Evolutionary conservation across 2,888 invertebrate species (phyloP), one percentile per base, ranked within the genome.

Genomic region (Xylota sylvarum): DNA sequence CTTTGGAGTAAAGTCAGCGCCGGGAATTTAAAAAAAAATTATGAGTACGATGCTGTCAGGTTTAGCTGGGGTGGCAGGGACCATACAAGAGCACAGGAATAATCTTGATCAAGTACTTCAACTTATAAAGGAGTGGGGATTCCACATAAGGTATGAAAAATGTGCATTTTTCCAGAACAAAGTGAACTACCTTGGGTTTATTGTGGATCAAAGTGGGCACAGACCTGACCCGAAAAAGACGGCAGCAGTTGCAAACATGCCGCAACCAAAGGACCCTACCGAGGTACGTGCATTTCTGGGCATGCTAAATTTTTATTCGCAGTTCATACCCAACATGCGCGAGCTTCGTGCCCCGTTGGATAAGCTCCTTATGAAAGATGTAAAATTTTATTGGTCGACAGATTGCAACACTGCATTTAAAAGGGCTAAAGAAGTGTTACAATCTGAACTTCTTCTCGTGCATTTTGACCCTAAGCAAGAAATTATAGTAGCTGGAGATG

Each of bases 1-100:
- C 17, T 86, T 84, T 17, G 87, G 88, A 32, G 76, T 88, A 35
- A 89, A 89, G 85, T 80, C 82, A 1, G 84, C 88, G 35, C 88
- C 88, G 19, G 88, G 77, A 4, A 84, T 69, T 4, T 88, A 88
- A 56, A 85, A 88, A 73, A 82, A 88, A 40, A 83, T 87, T 3
- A 87, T 88, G 81, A 81, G 87, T 35, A 62, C 70, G 5, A 88
- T 88, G 85, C 40, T 88, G 35, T 80, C 81, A 3, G 86, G 62
- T 14, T 7, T 87, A 0, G 46, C 70, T 7, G 70, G 72, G 5
- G 50, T 65, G 0, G 48, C 52, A 5, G 62, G 62, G 30, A 56
- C 72, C 0, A 17, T 55, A 60, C 27, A 67, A 4, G 37, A 74
- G 19, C 74, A 74, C 14, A 60, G 58, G 35, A 27, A 4, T 5